Percentiles rank a stretch among this genome's conserved stretches.
These are phyloP conservation scores for Pyrgus malvae DNA, from an alignment of 2,888 invertebrate genomes.

Conservation along the genomic window DNA sequence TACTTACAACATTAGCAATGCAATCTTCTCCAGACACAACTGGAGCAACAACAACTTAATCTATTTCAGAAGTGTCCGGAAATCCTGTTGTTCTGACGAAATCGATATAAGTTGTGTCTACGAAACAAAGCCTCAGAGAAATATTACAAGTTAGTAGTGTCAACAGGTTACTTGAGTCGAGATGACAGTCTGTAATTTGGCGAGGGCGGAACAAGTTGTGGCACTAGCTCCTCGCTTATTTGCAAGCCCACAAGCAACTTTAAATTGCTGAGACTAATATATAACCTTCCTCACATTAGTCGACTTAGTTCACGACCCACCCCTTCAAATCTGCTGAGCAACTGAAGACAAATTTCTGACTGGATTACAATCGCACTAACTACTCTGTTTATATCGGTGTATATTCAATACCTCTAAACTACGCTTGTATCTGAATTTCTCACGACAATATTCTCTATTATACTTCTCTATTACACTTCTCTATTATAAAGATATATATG, in stretches of 20 bases:
- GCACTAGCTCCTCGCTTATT: slow-evolving; percentile 65
- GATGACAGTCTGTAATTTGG: slow-evolving; percentile 76
- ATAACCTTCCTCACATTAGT: slow-evolving; percentile 57
- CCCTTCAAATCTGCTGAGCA: slow-evolving; percentile 49
- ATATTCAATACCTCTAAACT: neutral
- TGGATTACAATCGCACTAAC: slow-evolving; percentile 14
- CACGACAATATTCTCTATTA: no score
- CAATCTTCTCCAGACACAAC: neutral
- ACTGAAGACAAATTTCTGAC: slow-evolving; percentile 29
- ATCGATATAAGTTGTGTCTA: slow-evolving; percentile 52
- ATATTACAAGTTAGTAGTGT: slow-evolving; percentile 59
- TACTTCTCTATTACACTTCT: no score
- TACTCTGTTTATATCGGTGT: neutral
- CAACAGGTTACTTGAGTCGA: slow-evolving; percentile 78
- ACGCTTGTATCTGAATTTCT: no score
- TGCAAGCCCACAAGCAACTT: slow-evolving; percentile 68
- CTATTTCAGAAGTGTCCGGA: neutral
- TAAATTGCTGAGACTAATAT: slow-evolving; percentile 67
- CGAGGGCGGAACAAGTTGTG: slow-evolving; percentile 61
- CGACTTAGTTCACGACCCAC: slow-evolving; percentile 52
- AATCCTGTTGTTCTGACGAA: slow-evolving; percentile 19
- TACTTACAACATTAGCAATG: neutral
- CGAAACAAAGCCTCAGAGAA: slow-evolving; percentile 59
- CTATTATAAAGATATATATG: no score
- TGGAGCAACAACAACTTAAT: slow-evolving; percentile 3